These are phyloP conservation scores for Philypnodon macrostomus DNA, from an alignment of 2,797 vertebrate genomes.

Conservation along the genomic window DNA sequence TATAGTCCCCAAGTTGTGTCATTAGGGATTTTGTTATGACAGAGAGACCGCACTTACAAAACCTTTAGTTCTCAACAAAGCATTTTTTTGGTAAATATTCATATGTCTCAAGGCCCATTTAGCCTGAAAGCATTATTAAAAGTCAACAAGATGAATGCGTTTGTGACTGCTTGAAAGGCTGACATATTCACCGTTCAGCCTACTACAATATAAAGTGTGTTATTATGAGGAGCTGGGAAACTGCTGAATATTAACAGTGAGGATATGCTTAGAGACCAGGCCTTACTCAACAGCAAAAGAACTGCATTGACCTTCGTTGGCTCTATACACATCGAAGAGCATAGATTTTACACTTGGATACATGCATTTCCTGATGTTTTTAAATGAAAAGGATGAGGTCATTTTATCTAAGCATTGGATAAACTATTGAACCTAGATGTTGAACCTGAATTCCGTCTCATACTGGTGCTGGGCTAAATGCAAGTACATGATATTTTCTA, in stretches of 20 bases:
- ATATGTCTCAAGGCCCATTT: slow-evolving; percentile 39
- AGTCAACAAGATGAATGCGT: slow-evolving; percentile 45
- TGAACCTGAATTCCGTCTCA: too few species aligned
- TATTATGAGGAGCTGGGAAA: slow-evolving; percentile 20
- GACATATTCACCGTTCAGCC: slow-evolving; percentile 29
- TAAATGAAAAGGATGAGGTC: too few species aligned
- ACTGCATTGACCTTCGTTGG: neutral
- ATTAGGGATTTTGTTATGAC: slow-evolving; percentile 28
- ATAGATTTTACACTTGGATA: too few species aligned
- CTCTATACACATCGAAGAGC: neutral
- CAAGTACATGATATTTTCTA: too few species aligned
- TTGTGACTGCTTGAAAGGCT: slow-evolving; percentile 32
- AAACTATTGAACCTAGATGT: too few species aligned
- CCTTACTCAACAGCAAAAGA: neutral
- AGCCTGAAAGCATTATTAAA: slow-evolving; percentile 42
- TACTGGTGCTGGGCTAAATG: too few species aligned
- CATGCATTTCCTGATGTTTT: too few species aligned
- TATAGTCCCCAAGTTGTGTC: slow-evolving; percentile 3
- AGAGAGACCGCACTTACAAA: slow-evolving; percentile 22
- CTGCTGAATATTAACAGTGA: slow-evolving; percentile 14
- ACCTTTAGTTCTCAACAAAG: slow-evolving; percentile 16
- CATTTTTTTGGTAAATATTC: slow-evolving; percentile 29
- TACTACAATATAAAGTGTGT: slow-evolving; percentile 32
- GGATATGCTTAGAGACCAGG: neutral
- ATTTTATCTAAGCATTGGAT: too few species aligned